Evolutionary conservation across 2,797 vertebrate genomes (phyloP).

Genomic region (Syngnathus rostellatus): DNA sequence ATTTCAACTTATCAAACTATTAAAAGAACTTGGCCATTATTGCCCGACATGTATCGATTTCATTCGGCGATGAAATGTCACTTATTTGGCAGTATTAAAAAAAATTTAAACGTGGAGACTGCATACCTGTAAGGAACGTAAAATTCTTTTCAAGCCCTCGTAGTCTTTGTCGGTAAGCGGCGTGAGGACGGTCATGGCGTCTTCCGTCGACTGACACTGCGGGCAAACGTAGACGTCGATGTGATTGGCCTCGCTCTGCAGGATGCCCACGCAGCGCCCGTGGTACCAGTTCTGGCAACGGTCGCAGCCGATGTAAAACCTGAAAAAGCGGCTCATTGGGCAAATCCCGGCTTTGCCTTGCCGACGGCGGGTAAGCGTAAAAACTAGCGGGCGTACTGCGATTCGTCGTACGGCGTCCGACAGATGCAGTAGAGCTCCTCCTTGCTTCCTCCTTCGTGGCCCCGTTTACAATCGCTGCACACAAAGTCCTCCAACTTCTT

Average conservation of each 20-base stretch:
- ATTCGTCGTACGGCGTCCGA: constrained; percentile 97
- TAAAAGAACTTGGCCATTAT: no score
- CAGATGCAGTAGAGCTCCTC: constrained; percentile 99
- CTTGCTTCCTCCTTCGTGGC: constrained; percentile 79
- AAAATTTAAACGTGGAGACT: no score
- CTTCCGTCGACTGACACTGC: constrained; percentile 95
- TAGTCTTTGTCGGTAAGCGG: constrained; percentile 95
- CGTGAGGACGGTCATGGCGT: constrained; percentile 96
- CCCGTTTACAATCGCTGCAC: constrained; percentile 92
- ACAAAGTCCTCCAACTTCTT: constrained; percentile 99
- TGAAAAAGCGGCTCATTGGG: constrained; percentile 34
- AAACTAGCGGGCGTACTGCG: constrained; percentile 74
- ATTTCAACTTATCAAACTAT: no score
- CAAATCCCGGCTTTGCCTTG: fast-evolving
- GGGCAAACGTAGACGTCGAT: constrained; percentile 97
- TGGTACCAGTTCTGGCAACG: constrained; percentile 99
- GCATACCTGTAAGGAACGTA: constrained; percentile 88
- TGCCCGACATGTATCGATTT: no score
- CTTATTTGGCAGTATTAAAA: no score
- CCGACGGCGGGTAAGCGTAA: not conserved
- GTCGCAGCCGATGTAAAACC: constrained; percentile 98
- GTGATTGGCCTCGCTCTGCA: constrained; percentile 94
- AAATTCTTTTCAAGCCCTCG: constrained; percentile 87
- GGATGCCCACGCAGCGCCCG: constrained; percentile 93
- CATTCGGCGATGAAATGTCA: no score